phyloP scores from a whole-genome alignment of 2,797 vertebrate genomes.

The Sebastes nivosus region DNA sequence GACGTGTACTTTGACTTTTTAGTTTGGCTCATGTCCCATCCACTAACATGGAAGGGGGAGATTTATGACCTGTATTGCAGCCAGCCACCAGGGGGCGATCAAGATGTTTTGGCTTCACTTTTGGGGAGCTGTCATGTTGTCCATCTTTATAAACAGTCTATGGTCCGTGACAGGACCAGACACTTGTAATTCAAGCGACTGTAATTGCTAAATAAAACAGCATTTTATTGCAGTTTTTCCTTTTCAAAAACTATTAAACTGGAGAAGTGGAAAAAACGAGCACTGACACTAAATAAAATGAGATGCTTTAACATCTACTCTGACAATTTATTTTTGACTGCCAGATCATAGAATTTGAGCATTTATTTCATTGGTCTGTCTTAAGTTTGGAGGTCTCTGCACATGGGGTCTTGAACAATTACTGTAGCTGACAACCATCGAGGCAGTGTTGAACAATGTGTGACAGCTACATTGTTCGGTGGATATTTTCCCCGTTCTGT shows the following conservation, averaged over 20 bases:
- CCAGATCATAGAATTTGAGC: neutral
- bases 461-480: conserved; percentile 5
- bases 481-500: neutral
- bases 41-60: no score
- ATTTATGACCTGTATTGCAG: no score
- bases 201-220: neutral
- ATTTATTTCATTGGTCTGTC: neutral
- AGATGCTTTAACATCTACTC: neutral
- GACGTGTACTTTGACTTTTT: no score
- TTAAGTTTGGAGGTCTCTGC: neutral
- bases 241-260: neutral
- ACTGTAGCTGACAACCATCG: neutral
- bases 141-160: no score
- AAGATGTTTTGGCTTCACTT: no score
- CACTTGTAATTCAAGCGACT: neutral
- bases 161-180: neutral
- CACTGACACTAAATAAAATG: neutral
- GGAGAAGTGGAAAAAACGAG: neutral
- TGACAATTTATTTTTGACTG: neutral
- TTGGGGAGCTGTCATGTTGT: no score
- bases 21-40: no score
- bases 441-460: neutral
- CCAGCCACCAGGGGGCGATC: no score
- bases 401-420: neutral
- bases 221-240: neutral